Evolutionary conservation across 2,888 invertebrate species (phyloP).

Genomic region (Limnephilus lunatus): DNA sequence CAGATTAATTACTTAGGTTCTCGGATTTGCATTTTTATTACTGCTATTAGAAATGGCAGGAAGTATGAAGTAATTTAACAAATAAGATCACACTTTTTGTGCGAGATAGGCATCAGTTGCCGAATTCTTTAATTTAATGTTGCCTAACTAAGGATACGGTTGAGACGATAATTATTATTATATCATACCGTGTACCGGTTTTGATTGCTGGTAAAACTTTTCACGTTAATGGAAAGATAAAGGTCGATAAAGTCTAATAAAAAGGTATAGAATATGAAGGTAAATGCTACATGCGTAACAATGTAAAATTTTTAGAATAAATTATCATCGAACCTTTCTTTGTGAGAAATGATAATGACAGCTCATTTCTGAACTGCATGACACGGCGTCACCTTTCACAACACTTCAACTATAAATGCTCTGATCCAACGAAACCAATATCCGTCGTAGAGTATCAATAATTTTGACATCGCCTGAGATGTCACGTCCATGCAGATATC

Average conservation of each 20-base stretch:
- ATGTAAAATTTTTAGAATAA: conserved; percentile 19
- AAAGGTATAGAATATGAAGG: neutral
- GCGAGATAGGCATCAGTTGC: neutral
- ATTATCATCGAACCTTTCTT: conserved; percentile 14
- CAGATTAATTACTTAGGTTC: neutral
- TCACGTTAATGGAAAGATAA: neutral
- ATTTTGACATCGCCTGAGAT: too few species aligned
- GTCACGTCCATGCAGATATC: too few species aligned
- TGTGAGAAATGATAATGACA: conserved; percentile 5
- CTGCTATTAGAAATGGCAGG: conserved; percentile 11
- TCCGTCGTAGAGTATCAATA: too few species aligned
- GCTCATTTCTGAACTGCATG: neutral
- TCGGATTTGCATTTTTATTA: conserved; percentile 14
- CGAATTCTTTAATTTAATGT: neutral
- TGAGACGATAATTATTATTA: neutral
- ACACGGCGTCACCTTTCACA: conserved; percentile 12
- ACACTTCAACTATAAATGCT: neutral
- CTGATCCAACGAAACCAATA: neutral
- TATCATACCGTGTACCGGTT: too few species aligned
- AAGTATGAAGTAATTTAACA: neutral
- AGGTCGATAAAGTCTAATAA: conserved; percentile 2
- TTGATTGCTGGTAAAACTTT: too few species aligned
- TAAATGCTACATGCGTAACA: neutral
- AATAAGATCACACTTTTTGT: conserved; percentile 6
- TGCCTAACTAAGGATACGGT: neutral